phyloP scores from a whole-genome alignment of 2,888 invertebrate genomes.

The Druceiella hillmani region DNA sequence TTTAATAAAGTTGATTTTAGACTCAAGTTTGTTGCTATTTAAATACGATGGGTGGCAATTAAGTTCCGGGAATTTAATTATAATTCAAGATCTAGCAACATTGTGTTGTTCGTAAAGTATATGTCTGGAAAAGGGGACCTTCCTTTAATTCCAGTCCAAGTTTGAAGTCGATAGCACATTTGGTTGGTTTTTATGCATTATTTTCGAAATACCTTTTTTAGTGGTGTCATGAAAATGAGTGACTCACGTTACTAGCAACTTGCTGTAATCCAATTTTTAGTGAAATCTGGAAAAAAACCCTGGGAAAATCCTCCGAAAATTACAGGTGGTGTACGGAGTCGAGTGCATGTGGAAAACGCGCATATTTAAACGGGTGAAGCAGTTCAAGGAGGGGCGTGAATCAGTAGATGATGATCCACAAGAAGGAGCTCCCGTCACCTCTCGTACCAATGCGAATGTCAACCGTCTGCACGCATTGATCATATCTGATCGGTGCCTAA shows the following conservation, averaged over 20 bases:
- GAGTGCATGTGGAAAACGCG: neutral
- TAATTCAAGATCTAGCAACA: no score
- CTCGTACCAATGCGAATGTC: constrained; percentile 1
- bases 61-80: no score
- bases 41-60: no score
- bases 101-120: no score
- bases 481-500: no score
- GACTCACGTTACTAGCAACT: neutral
- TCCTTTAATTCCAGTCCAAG: no score
- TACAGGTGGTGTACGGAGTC: neutral
- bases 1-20: no score
- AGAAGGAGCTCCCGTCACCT: constrained; percentile 1
- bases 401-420: constrained; percentile 1
- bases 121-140: no score
- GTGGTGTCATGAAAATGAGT: constrained; percentile 2
- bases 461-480: neutral
- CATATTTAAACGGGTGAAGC: neutral
- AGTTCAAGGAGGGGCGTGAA: neutral
- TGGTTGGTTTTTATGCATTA: constrained; percentile 1
- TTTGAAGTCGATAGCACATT: no score
- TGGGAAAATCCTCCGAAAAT: neutral
- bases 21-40: no score
- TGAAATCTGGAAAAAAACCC: neutral
- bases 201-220: constrained; percentile 5
- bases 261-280: neutral